phyloP scores from a whole-genome alignment of 1,140 invertebrate species.

The Rhagoletis zephyria region DNA sequence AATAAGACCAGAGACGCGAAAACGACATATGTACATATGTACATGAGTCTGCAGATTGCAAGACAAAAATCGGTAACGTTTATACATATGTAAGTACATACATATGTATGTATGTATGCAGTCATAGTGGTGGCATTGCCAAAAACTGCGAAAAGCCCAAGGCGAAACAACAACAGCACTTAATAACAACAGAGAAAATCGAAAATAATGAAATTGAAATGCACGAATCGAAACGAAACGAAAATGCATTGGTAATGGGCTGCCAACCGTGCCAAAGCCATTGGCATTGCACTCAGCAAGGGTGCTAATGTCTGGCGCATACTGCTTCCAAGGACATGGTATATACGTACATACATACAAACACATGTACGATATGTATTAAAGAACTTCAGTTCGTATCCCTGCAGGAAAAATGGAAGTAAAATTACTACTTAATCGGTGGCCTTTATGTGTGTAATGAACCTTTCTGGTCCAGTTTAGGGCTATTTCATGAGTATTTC shows the following conservation, averaged over 20 bases:
- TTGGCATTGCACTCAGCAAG: conserved; percentile 38
- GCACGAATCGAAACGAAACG: conserved; percentile 27
- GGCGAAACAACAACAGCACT: neutral
- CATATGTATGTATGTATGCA: too few species aligned
- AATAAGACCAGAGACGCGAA: neutral
- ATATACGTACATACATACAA: neutral
- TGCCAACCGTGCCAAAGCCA: conserved; percentile 21
- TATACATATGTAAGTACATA: too few species aligned
- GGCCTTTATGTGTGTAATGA: too few species aligned
- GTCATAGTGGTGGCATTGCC: neutral
- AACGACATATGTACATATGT: neutral
- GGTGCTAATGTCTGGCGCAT: conserved; percentile 44
- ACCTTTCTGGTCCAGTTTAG: too few species aligned
- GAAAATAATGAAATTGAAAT: neutral
- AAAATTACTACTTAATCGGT: too few species aligned
- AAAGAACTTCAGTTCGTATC: neutral
- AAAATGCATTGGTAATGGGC: conserved; percentile 30
- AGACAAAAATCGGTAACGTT: neutral
- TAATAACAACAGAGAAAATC: neutral
- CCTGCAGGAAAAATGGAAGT: neutral
- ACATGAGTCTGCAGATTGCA: neutral
- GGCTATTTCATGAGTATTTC: too few species aligned
- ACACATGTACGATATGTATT: neutral
- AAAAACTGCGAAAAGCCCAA: neutral
- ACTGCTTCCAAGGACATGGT: neutral